These are phyloP conservation scores for Netta rufina DNA, from an alignment of 2,797 vertebrate genomes.

Conservation along the genomic window DNA sequence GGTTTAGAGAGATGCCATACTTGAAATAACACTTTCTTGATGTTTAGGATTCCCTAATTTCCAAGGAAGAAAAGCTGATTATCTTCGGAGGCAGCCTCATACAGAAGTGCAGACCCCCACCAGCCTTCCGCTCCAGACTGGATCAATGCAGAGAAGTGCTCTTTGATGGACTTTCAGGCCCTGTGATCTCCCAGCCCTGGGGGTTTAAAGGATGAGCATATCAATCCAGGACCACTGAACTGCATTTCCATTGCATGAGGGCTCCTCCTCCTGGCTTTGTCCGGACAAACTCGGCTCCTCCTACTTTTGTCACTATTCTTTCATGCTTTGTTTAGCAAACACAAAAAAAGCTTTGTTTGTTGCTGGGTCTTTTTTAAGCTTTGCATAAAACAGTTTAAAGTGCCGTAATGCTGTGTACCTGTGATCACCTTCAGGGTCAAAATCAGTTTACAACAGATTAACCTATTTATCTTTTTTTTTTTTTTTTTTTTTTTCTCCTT, in stretches of 20 bases:
- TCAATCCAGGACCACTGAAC: slow-evolving; percentile 86
- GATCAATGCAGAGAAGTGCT: slow-evolving; percentile 81
- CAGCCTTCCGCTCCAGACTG: slow-evolving; percentile 74
- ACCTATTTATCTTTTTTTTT: neutral
- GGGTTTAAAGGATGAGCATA: slow-evolving; percentile 81
- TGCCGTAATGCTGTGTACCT: slow-evolving; percentile 75
- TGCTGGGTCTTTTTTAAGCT: slow-evolving; percentile 83
- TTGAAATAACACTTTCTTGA: slow-evolving; percentile 44
- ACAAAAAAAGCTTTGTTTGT: slow-evolving; percentile 94
- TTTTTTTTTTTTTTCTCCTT: too few relatives aligned
- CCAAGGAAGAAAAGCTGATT: slow-evolving; percentile 76
- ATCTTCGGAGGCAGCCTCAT: slow-evolving; percentile 60
- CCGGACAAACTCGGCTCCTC: slow-evolving; percentile 87
- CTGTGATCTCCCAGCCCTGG: slow-evolving; percentile 84
- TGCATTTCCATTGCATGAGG: slow-evolving; percentile 81
- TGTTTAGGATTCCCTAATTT: slow-evolving; percentile 55
- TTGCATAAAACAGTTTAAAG: slow-evolving; percentile 78
- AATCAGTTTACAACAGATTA: slow-evolving; percentile 68
- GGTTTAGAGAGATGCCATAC: slow-evolving; percentile 18
- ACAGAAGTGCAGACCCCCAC: slow-evolving; percentile 63
- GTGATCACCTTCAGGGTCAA: slow-evolving; percentile 79
- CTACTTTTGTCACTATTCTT: slow-evolving; percentile 97
- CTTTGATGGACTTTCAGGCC: slow-evolving; percentile 81
- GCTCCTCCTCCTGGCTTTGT: slow-evolving; percentile 91
- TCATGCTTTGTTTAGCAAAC: slow-evolving; percentile 99